Base-by-base conservation (phyloP, 2,113 vertebrate species). In the Anarhynchus alexandrinus region DNA sequence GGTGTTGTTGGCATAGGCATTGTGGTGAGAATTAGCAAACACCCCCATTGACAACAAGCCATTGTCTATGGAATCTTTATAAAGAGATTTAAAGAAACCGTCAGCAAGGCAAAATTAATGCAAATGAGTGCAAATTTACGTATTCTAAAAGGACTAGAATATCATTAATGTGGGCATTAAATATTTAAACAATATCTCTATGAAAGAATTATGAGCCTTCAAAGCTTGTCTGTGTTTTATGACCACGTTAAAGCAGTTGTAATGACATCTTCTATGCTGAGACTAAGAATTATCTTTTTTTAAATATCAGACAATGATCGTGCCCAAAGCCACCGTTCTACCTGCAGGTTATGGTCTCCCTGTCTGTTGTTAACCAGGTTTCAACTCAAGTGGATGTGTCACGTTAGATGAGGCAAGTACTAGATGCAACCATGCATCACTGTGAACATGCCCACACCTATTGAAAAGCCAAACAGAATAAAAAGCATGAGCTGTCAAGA, bases 121-220 rank as follows among this genome's bases (percentile, higher is more conserved):
- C 93, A 93, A 96, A 96, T 94, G 78, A 91, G 71, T 88, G 87
- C 95, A 93, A 94, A 94, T 94, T 87, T 45, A 52, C 74, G 59
- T 74, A 76, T 93, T 94, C 86, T 84, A 79, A 84, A 94, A 94
- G 96, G 96, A 96, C 96, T 97, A 94, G 92, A 91, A 93, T 92
- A 87, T 86, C 86, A 86, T 97, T 96, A 96, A 92, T 96, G 87
- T 71, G 38, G 47, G 88, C 86, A 95, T 97, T 92, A 97, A 97
- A 96, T 95, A 97, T 96, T 97, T 94, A 97, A 97, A 95, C 95
- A 95, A 92, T 97, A 93, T 94, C 81, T 88, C 87, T 79, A 78
- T 90, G 92, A 95, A 97, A 92, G 94, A 95, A 97, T 93, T 89
- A 92, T 74, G 66, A 87, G 78, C 61, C 90, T 94, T 95, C 90